A percentile compares a stretch with the other conserved stretches of the same genome.
These are phyloP conservation scores for Hipposideros armiger DNA, from an alignment of 2,113 vertebrate genomes.

Conservation along the genomic window DNA sequence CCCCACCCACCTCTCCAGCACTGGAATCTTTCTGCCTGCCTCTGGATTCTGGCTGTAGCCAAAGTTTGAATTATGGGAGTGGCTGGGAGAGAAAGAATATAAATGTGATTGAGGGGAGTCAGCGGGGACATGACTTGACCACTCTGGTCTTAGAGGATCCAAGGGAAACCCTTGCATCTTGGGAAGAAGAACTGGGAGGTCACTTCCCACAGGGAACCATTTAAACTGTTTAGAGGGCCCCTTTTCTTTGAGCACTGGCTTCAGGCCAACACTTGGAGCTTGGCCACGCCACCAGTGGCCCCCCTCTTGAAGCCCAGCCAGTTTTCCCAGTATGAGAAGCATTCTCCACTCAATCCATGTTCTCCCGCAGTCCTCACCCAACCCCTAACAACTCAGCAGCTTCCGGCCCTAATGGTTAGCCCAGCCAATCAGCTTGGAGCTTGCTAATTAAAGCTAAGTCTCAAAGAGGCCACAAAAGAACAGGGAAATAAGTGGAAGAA, in stretches of 20 bases:
- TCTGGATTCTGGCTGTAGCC: conserved; percentile 26
- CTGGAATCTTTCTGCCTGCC: conserved; percentile 15
- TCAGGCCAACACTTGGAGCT: conserved; percentile 66
- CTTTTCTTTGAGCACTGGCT: conserved; percentile 75
- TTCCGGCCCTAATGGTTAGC: neutral
- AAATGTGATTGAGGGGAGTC: conserved; percentile 12
- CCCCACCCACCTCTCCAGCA: conserved; percentile 52
- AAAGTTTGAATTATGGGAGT: neutral
- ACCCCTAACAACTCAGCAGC: conserved; percentile 52
- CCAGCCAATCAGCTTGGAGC: neutral
- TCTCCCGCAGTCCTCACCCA: conserved; percentile 36
- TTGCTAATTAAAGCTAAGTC: conserved; percentile 48
- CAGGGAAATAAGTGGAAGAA: neutral
- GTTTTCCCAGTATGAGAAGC: conserved; percentile 54
- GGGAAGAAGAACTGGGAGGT: conserved; percentile 26
- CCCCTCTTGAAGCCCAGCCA: conserved; percentile 69
- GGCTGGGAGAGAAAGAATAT: conserved; percentile 47
- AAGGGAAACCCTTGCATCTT: conserved; percentile 56
- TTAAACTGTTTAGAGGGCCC: conserved; percentile 60
- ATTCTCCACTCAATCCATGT: conserved; percentile 29
- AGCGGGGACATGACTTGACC: conserved; percentile 38
- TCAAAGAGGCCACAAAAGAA: conserved; percentile 40
- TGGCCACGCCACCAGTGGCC: conserved; percentile 59
- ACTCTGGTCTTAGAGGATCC: neutral
- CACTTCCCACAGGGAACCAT: conserved; percentile 62